phyloP scores from a whole-genome alignment of 2,113 vertebrate genomes.

The Hippopotamus amphibius region DNA sequence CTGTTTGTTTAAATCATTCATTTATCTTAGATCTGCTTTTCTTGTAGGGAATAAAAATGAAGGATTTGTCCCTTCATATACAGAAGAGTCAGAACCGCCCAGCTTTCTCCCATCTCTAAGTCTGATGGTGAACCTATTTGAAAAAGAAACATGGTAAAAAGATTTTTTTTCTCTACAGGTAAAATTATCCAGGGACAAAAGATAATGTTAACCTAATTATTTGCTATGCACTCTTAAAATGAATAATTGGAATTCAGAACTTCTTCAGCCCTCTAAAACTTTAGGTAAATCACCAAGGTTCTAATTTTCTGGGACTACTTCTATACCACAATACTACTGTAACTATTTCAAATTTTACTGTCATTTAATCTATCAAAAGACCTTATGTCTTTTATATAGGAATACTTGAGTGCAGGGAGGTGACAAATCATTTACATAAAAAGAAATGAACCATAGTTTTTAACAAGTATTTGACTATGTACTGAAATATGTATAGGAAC shows the following conservation, averaged over 20 bases:
- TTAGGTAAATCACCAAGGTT: not conserved
- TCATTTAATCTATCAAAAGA: not conserved
- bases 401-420: not conserved
- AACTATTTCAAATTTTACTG: not conserved
- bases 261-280: not conserved
- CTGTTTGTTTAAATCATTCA: not conserved
- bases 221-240: not conserved
- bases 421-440: not conserved
- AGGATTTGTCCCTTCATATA: not conserved
- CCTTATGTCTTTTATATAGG: not conserved
- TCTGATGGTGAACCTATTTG: not conserved
- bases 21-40: not conserved
- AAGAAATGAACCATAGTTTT: not conserved
- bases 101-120: not conserved
- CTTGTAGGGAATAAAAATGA: not conserved
- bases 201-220: not conserved
- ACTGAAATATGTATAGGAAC: not conserved
- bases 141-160: not conserved
- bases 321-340: not conserved
- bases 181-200: not conserved
- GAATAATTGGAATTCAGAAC: slow-evolving; percentile 9
- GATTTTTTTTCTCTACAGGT: not conserved
- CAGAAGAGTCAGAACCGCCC: not conserved
- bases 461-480: not conserved
- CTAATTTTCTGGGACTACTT: not conserved